phyloP scores from a whole-genome alignment of 2,797 vertebrate species.

The Columba guinea region DNA sequence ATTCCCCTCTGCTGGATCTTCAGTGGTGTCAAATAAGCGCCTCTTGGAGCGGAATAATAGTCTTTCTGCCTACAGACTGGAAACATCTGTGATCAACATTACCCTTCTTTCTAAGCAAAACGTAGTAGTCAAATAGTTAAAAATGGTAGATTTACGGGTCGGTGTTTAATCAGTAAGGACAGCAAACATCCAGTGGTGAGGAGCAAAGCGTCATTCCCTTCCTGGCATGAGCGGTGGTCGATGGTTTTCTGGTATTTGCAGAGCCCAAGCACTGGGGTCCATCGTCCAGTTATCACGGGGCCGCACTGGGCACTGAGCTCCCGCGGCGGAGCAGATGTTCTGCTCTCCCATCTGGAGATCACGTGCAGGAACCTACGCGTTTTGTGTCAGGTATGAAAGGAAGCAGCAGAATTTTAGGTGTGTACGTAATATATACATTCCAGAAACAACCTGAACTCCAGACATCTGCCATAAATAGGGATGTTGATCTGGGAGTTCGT shows the following conservation, averaged over 20 bases:
- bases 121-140: not conserved
- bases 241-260: not conserved
- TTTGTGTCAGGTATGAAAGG: not conserved
- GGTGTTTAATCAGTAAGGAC: slow-evolving; percentile 84
- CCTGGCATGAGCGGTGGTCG: slow-evolving; percentile 36
- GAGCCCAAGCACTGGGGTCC: not conserved
- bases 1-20: not conserved
- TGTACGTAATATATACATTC: not conserved
- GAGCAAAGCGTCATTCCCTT: slow-evolving; percentile 76
- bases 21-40: not conserved
- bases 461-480: not conserved
- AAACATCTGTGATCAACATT: not conserved
- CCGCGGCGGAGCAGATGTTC: not conserved
- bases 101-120: not conserved
- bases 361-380: not conserved
- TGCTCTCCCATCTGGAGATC: not conserved
- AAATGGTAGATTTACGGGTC: not conserved
- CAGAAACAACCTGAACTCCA: not conserved
- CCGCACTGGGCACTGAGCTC: not conserved
- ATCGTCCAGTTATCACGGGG: fast-evolving
- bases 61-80: not conserved
- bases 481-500: not conserved
- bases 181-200: slow-evolving; percentile 86
- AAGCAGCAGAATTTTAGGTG: not conserved
- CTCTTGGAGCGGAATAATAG: not conserved